These are phyloP conservation scores for Theretra japonica DNA, from an alignment of 2,888 invertebrate species.

Conservation along the genomic window DNA sequence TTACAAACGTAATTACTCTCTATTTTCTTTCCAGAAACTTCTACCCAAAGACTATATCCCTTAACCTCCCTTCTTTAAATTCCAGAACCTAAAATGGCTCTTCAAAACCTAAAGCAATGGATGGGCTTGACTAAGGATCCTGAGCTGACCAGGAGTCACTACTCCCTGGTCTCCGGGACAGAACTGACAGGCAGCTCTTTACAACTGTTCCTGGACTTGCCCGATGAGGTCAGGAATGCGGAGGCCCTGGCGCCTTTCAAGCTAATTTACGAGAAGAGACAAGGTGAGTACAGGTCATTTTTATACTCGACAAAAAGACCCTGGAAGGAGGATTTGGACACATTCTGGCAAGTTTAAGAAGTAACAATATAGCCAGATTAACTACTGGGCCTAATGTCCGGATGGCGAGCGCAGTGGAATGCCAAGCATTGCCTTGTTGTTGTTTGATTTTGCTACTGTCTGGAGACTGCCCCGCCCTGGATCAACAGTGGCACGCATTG, in stretches of 20 bases:
- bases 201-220: conserved; percentile 84
- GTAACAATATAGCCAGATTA: too few relatives aligned
- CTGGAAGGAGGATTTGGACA: too few relatives aligned
- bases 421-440: too few relatives aligned
- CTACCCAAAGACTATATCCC: not conserved
- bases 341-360: too few relatives aligned
- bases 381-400: too few relatives aligned
- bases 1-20: too few relatives aligned
- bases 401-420: too few relatives aligned
- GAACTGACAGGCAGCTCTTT: conserved; percentile 80
- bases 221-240: conserved; percentile 85
- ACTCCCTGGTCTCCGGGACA: conserved; percentile 66
- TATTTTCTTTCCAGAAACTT: too few relatives aligned
- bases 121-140: conserved; percentile 46
- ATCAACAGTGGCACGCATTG: too few relatives aligned
- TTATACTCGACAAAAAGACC: too few relatives aligned
- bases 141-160: conserved; percentile 64
- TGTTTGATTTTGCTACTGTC: too few relatives aligned
- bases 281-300: conserved; percentile 48
- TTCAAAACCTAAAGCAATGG: conserved; percentile 39
- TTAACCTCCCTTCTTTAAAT: not conserved
- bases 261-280: conserved; percentile 68
- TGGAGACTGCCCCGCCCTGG: too few relatives aligned
- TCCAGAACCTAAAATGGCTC: conserved; percentile 19
- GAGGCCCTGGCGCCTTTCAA: conserved; percentile 84